Conservation (phyloP, 2,888 invertebrate genomes). For the Erannis defoliaria region DNA sequence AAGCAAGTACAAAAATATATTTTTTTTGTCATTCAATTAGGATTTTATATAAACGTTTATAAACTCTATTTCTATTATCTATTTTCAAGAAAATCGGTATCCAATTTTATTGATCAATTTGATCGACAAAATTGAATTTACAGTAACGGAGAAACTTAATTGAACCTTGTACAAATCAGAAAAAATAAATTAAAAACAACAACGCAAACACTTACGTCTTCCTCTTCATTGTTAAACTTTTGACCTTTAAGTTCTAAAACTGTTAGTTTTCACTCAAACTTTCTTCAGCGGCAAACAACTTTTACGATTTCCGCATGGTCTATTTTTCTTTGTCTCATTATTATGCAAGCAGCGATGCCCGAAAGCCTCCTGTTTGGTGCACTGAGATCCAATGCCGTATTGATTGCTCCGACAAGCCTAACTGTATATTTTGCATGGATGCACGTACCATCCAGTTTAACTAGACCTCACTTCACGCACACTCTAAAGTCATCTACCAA, state of each 20-base stretch:
- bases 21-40: too few species aligned
- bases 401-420: constrained; percentile 52
- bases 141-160: too few species aligned
- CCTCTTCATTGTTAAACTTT: constrained; percentile 21
- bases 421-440: constrained; percentile 86
- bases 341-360: constrained; percentile 23
- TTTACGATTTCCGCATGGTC: not conserved
- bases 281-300: not conserved
- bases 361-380: constrained; percentile 47
- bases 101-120: too few species aligned
- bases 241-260: not conserved
- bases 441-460: constrained; percentile 70
- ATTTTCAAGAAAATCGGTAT: too few species aligned
- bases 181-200: not conserved
- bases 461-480: constrained; percentile 50
- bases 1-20: too few species aligned
- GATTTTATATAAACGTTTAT: too few species aligned
- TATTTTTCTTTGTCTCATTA: constrained; percentile 9
- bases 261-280: not conserved
- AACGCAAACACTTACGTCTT: constrained; percentile 13
- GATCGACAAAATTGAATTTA: too few species aligned
- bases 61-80: too few species aligned
- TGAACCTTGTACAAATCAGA: too few species aligned
- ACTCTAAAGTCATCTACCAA: too few species aligned
- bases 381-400: constrained; percentile 51